Evolutionary conservation across 1,140 invertebrate species (phyloP), one percentile per base, ranked within the genome.

Genomic region (Colletes gigas): DNA sequence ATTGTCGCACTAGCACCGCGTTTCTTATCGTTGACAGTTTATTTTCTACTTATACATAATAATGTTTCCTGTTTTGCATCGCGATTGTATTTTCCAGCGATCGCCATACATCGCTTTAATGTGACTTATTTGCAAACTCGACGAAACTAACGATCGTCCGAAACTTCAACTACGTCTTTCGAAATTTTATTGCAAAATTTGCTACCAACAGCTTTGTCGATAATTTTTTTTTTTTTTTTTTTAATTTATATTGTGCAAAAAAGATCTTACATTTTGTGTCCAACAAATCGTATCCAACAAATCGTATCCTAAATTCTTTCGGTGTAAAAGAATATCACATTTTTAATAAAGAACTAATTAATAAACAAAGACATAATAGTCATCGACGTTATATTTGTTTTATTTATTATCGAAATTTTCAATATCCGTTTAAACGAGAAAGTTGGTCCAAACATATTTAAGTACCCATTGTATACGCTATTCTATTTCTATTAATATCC

Each of bases 1-100:
- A 86, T 77, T 76, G 75, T 72, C 67, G 62, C 55, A 59, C 82
- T 65, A 17, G 17, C 5, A 21, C 4, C n/a, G 55, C n/a, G 72
- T 19, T 83, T 57, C 41, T 69, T 73, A 74, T 74, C 66, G 39
- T 39, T n/a, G 30, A 1, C 17, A 44, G n/a, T 80, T 75, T 21
- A 17, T 55, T 65, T 19, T 9, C 10, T 8, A 17, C 12, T 67
- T 44, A 4, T 30, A 30, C 30, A 30, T 9, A n/a, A 66, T 52
- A 41, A 50, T 79, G 66, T 41, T 19, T 7, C 9, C 60, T 17
- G 17, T 21, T 39, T 30, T 4, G 15, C 12, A 5, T 65, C 21
- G 0, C 44, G 1, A 14, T 8, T 14, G 10, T 3, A 9, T 44
- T 39, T n/a, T 41, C 68, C 10, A 60, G 59, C n/a, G 14, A 63